A percentile compares a stretch with the other conserved stretches of the same genome.
These are phyloP conservation scores for Drosophila prostipennis DNA, from an alignment of 2,888 invertebrate genomes.

Conservation along the genomic window DNA sequence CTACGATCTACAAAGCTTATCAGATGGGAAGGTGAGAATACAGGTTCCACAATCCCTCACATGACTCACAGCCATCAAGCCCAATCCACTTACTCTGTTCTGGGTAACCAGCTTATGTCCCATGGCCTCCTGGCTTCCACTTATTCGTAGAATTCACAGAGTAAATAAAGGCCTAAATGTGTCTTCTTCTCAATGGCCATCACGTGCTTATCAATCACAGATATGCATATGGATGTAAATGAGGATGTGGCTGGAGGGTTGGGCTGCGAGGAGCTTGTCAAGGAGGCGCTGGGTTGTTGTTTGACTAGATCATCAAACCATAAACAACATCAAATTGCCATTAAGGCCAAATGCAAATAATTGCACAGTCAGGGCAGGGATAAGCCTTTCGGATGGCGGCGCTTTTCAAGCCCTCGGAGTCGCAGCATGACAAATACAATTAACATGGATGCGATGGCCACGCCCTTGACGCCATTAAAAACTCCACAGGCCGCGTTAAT, in stretches of 20 bases:
- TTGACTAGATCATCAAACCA: conserved; percentile 73
- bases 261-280: conserved; percentile 27
- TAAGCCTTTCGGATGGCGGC: conserved; percentile 52
- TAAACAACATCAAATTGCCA: conserved; percentile 79
- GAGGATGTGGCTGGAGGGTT: neutral
- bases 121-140: conserved; percentile 10
- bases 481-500: conserved; percentile 44
- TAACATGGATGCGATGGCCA: conserved; percentile 74
- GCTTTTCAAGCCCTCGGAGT: conserved; percentile 63
- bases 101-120: conserved; percentile 34
- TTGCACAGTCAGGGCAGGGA: conserved; percentile 63
- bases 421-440: conserved; percentile 78
- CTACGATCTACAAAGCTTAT: conserved; percentile 48
- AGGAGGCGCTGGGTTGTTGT: conserved; percentile 40
- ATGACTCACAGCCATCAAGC: conserved; percentile 34
- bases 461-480: conserved; percentile 75
- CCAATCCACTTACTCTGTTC: conserved; percentile 30
- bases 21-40: conserved; percentile 37
- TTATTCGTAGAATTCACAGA: conserved; percentile 40
- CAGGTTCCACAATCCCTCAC: conserved; percentile 36
- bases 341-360: conserved; percentile 76
- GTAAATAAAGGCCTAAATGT: conserved; percentile 43
- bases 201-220: conserved; percentile 75
- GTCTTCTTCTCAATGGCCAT: conserved; percentile 58
- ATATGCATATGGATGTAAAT: conserved; percentile 38